Conservation (phyloP, 1,140 invertebrate genomes). For the Drosophila orosa region DNA sequence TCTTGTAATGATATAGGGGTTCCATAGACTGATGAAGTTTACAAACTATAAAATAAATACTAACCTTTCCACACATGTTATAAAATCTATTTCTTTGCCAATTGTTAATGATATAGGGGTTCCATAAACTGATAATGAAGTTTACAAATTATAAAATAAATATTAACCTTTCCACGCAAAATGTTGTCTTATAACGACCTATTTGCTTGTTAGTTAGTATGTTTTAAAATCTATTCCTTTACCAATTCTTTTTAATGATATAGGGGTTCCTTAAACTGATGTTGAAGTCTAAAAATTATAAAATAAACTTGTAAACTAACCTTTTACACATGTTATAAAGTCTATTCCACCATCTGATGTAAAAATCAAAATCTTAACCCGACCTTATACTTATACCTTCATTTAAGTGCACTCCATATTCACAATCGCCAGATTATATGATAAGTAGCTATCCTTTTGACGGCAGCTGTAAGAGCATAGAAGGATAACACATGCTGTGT, state of each 20-base stretch:
- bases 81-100: not conserved
- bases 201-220: too few relatives aligned
- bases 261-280: not conserved
- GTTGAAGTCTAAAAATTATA: not conserved
- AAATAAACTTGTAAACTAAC: not conserved
- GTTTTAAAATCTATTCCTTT: too few relatives aligned
- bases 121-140: not conserved
- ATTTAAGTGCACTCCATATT: too few relatives aligned
- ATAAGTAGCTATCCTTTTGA: constrained; percentile 5
- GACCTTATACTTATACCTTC: too few relatives aligned
- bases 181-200: too few relatives aligned
- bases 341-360: not conserved
- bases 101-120: not conserved
- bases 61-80: too few relatives aligned
- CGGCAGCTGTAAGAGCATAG: constrained; percentile 8
- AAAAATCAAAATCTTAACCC: not conserved
- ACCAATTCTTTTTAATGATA: not conserved
- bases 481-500: constrained; percentile 35
- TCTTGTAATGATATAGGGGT: not conserved
- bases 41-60: not conserved
- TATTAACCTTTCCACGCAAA: too few relatives aligned
- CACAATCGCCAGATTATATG: not conserved
- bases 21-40: not conserved
- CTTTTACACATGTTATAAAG: not conserved
- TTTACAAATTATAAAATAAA: not conserved